phyloP scores from a whole-genome alignment of 2,113 vertebrate species.

The Brachyistius frenatus region DNA sequence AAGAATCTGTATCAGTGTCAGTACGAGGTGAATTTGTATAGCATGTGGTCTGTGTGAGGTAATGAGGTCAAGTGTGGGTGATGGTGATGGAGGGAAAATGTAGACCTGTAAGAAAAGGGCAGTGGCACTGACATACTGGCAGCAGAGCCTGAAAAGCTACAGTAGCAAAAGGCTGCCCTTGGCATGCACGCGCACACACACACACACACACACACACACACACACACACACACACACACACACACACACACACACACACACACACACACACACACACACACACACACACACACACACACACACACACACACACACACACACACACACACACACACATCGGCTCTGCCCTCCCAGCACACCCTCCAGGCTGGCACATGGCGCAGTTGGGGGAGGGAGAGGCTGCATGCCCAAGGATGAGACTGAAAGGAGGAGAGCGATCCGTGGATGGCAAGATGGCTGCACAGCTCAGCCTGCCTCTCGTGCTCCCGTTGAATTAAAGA shows the following conservation, averaged over 20 bases:
- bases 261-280: conserved; percentile 14
- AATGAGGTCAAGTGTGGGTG: conserved; percentile 48
- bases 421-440: conserved; percentile 57
- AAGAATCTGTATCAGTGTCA: conserved; percentile 50
- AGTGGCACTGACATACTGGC: conserved; percentile 39
- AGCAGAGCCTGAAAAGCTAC: conserved; percentile 55
- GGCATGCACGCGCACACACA: conserved; percentile 38
- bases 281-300: conserved; percentile 2
- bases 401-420: conserved; percentile 67
- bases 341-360: conserved; percentile 72
- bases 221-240: conserved; percentile 39
- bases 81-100: conserved; percentile 23
- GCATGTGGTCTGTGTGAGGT: conserved; percentile 52
- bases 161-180: conserved; percentile 51
- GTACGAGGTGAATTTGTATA: conserved; percentile 24
- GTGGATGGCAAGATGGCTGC: conserved; percentile 72
- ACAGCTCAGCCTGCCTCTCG: conserved; percentile 46
- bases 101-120: conserved; percentile 35
- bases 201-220: neutral
- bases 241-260: conserved; percentile 47
- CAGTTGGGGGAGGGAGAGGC: conserved; percentile 63
- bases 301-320: conserved; percentile 49
- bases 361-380: conserved; percentile 79
- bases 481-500: conserved; percentile 23
- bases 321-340: conserved; percentile 24